Evolutionary conservation across 1,140 invertebrate species (phyloP).

Genomic region (Dendrolimus kikuchii): DNA sequence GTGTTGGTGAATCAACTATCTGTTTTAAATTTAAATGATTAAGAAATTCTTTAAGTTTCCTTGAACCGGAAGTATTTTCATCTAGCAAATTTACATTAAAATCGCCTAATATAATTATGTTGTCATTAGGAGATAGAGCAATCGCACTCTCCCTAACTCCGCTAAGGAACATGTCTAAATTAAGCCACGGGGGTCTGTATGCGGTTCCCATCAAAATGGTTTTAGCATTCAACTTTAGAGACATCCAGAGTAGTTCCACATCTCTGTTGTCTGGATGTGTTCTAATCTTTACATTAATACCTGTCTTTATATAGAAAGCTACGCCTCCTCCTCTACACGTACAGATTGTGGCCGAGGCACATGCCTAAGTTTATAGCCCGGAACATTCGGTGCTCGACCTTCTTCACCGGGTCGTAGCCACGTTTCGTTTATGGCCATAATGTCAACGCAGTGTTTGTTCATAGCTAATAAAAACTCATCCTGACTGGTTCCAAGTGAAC

Average conservation of each 20-base stretch:
- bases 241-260: not conserved
- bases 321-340: not conserved
- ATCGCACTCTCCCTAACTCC: no score
- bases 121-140: no score
- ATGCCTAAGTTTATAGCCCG: constrained; percentile 7
- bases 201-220: no score
- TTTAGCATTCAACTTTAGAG: no score
- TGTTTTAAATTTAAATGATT: no score
- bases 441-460: constrained; percentile 4
- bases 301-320: not conserved
- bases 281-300: not conserved
- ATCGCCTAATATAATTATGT: no score
- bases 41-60: no score
- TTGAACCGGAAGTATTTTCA: no score
- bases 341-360: constrained; percentile 2
- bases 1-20: no score
- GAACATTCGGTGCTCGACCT: constrained; percentile 6
- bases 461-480: constrained; percentile 9
- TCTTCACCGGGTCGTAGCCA: constrained; percentile 8
- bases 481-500: constrained; percentile 2
- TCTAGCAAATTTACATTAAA: no score
- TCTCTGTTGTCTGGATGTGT: not conserved
- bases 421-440: constrained; percentile 13
- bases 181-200: no score
- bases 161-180: no score